Evolutionary conservation across 1,140 invertebrate species (phyloP).

Genomic region (Anastatus disparis): DNA sequence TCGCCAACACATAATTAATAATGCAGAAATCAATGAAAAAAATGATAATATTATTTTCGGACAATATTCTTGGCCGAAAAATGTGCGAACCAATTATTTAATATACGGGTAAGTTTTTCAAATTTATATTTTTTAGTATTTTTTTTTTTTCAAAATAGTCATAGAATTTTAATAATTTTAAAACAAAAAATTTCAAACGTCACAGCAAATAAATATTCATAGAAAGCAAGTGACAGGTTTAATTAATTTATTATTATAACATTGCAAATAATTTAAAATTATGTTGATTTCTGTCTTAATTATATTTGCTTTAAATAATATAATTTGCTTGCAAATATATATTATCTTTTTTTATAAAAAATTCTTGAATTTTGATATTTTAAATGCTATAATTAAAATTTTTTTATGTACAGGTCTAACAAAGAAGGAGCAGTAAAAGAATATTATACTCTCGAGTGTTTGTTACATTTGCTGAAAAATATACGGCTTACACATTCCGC

Average conservation of each 20-base stretch:
- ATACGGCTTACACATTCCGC: constrained; percentile 91
- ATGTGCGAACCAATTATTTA: constrained; percentile 97
- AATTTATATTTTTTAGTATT: too few species aligned
- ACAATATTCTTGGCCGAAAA: constrained; percentile 98
- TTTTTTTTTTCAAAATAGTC: too few species aligned
- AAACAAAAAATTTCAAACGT: too few species aligned
- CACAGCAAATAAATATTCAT: too few species aligned
- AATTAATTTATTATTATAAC: neutral
- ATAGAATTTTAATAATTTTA: too few species aligned
- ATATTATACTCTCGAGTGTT: constrained; percentile 96
- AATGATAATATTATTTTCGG: constrained; percentile 97
- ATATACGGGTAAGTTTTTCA: constrained; percentile 89
- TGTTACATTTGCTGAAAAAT: constrained; percentile 95
- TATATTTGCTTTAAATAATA: neutral
- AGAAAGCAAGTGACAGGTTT: too few species aligned
- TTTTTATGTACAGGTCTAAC: constrained; percentile 78
- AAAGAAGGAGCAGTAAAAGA: constrained; percentile 95
- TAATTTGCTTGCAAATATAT: neutral
- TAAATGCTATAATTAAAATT: neutral
- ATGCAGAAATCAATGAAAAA: constrained; percentile 95
- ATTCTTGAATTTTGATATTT: too few species aligned
- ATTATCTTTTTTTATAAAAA: neutral
- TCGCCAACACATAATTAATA: constrained; percentile 96
- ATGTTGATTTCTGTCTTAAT: neutral
- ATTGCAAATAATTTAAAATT: neutral